Base-by-base conservation (phyloP, 1,140 invertebrate genomes). In the Hycleus phaleratus region DNA sequence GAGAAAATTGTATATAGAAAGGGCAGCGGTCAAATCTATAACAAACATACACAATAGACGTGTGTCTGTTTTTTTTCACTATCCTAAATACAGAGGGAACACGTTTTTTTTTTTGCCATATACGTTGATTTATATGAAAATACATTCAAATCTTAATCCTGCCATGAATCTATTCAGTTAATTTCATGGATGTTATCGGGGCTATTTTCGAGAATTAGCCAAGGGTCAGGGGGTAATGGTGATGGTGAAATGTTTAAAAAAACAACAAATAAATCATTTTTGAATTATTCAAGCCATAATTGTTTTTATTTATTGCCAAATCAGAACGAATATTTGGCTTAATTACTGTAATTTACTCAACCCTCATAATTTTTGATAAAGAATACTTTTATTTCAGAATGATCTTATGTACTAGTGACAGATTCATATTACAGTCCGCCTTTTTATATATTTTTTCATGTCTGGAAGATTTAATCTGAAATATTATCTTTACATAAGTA, bases 1-100 rank as follows among this genome's bases (percentile, higher is more conserved):
- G n/a, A 44, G 9, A 44, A 44, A 44, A 24, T 42, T 11, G 43
- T 24, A 44, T 32, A 32, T 32, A 32, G 32, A 48, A 39, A 45
- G 53, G 53, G 53, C 53, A 56, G 48, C 53, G 53, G 53, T 56
- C 53, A 56, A 47, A 48, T 25, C 53, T 26, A 48, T 53, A 38
- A 46, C 25, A 46, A 26, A 32, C 4, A 32, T 32, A 32, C 38
- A 56, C 53, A 56, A 56, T 47, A 38, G 6, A 4, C 32, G 32
- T 32, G 32, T 32, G 32, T 32, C 32, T 32, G 32, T 32, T 32
- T 32, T 56, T 56, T 56, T 47, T 56, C 46, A 11, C 24, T 25
- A 45, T 9, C n/a, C 2, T 38, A 26, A 55, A 55, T 55, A 6
- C 52, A 18, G 3, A 48, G 53, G 53, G 53, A 56, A 47, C 53